Conservation (phyloP, 1,140 invertebrate species). For the Drosophila tropicalis region DNA sequence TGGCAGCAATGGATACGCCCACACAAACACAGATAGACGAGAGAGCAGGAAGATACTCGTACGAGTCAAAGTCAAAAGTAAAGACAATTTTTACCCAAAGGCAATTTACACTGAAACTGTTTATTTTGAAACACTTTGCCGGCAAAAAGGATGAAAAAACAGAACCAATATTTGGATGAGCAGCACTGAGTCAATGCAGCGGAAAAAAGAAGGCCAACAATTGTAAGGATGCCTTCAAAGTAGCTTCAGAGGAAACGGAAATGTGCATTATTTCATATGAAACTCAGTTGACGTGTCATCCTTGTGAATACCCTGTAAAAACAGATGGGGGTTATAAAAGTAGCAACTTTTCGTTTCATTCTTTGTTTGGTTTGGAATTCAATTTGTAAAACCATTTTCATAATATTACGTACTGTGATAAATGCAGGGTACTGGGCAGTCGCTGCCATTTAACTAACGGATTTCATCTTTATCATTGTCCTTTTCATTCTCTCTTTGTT, state of each 20-base stretch:
- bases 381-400: no score
- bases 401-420: neutral
- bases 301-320: conserved; percentile 9
- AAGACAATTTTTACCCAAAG: conserved; percentile 29
- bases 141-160: conserved; percentile 29
- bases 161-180: conserved; percentile 24
- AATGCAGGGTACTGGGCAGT: neutral
- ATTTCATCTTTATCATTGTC: neutral
- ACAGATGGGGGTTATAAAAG: neutral
- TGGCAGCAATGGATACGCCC: conserved; percentile 58
- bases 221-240: conserved; percentile 21
- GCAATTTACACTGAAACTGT: conserved; percentile 79
- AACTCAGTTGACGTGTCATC: conserved; percentile 28
- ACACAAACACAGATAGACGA: conserved; percentile 20
- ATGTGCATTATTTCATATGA: conserved; percentile 76
- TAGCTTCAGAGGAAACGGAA: conserved; percentile 61
- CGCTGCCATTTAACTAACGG: neutral
- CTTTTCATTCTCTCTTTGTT: neutral
- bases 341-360: neutral
- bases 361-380: no score
- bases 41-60: conserved; percentile 8
- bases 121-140: conserved; percentile 76
- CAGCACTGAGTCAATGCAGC: conserved; percentile 16
- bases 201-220: conserved; percentile 12
- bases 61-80: conserved; percentile 54